Evolutionary conservation across 2,888 invertebrate species (phyloP).

Genomic region (Scaptomyza caliginosa): DNA sequence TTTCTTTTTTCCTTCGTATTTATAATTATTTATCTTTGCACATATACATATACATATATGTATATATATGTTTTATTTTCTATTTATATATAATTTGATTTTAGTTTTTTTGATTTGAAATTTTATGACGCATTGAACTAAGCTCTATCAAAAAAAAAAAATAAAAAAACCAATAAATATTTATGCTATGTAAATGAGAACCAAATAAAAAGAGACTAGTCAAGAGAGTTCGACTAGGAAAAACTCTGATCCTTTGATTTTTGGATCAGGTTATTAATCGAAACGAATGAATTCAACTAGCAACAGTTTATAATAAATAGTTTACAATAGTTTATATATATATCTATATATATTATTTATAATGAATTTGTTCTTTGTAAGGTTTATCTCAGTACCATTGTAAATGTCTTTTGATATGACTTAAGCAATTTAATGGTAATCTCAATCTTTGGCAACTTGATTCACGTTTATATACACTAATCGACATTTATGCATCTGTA

Average conservation of each 20-base stretch:
- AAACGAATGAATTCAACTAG: conserved; percentile 34
- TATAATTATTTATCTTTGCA: conserved; percentile 51
- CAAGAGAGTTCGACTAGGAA: too few species aligned
- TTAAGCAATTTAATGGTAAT: conserved; percentile 72
- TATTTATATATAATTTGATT: conserved; percentile 62
- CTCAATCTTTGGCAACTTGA: conserved; percentile 18
- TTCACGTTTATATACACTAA: conserved; percentile 8
- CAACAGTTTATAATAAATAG: conserved; percentile 68
- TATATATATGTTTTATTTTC: conserved; percentile 14
- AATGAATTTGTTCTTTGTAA: conserved; percentile 25
- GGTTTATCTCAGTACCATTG: conserved; percentile 74
- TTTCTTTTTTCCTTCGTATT: conserved; percentile 20
- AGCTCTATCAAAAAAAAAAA: too few species aligned
- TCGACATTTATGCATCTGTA: conserved; percentile 13
- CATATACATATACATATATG: conserved; percentile 12
- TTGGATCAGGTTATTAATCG: too few species aligned
- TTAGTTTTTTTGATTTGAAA: conserved; percentile 55
- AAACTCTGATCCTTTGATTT: too few species aligned
- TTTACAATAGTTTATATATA: conserved; percentile 63
- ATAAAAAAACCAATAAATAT: conserved; percentile 12
- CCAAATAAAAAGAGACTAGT: too few species aligned
- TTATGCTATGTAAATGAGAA: conserved; percentile 18
- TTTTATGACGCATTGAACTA: conserved; percentile 40
- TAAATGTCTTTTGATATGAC: conserved; percentile 78
- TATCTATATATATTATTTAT: neutral